phyloP scores from a whole-genome alignment of 2,888 invertebrate species.

The Julus scanicus region DNA sequence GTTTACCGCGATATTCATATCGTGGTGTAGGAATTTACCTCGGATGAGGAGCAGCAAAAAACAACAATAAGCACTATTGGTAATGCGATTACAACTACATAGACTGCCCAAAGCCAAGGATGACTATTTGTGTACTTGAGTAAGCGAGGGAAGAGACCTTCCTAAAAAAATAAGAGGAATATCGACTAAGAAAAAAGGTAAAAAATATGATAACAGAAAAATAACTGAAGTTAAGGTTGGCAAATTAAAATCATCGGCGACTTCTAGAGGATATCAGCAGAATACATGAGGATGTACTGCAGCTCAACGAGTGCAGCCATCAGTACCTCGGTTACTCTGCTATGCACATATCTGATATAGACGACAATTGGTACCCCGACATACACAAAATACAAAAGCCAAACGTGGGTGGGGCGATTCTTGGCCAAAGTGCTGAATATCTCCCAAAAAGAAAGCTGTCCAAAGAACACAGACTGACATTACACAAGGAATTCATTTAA shows the following conservation, averaged over 20 bases:
- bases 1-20: constrained; percentile 58
- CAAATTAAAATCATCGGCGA: neutral
- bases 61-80: constrained; percentile 83
- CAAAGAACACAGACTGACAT: constrained; percentile 16
- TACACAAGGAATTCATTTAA: neutral
- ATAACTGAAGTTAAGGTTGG: neutral
- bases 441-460: constrained; percentile 37
- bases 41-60: constrained; percentile 75
- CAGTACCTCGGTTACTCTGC: constrained; percentile 77
- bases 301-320: neutral
- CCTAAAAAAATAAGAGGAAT: constrained; percentile 71
- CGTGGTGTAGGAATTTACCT: constrained; percentile 47
- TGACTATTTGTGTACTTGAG: constrained; percentile 82
- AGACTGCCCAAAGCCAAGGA: constrained; percentile 91
- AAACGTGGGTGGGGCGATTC: constrained; percentile 74
- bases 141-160: constrained; percentile 80
- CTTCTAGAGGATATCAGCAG: neutral
- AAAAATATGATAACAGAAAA: constrained; percentile 16
- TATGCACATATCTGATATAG: constrained; percentile 77
- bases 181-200: neutral
- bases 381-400: constrained; percentile 83
- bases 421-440: constrained; percentile 20
- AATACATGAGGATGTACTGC: neutral
- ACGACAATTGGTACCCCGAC: constrained; percentile 77
- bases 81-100: constrained; percentile 80